Evolutionary conservation across 1,140 invertebrate species (phyloP).

Genomic region (Hestina assimilis): DNA sequence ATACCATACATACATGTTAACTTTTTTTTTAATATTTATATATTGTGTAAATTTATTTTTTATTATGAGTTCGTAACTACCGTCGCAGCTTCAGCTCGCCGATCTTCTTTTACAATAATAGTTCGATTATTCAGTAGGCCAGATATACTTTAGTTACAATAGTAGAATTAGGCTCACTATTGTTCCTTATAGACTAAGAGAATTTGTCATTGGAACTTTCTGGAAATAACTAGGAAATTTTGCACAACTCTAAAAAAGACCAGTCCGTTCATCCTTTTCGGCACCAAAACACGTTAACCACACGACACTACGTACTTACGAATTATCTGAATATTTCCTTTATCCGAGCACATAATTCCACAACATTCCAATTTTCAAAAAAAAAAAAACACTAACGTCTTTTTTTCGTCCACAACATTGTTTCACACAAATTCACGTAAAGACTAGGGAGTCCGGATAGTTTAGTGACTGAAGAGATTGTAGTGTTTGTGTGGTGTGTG

Average conservation of each 20-base stretch:
- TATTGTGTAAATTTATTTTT: conserved; percentile 68
- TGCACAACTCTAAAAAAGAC: conserved; percentile 42
- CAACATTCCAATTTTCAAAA: conserved; percentile 33
- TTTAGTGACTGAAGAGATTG: conserved; percentile 51
- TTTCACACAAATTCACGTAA: conserved; percentile 59
- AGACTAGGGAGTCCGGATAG: conserved; percentile 69
- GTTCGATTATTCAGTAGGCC: conserved; percentile 72
- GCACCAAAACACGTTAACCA: conserved; percentile 26
- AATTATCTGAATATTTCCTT: conserved; percentile 34
- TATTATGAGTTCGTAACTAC: conserved; percentile 58
- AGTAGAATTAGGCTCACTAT: conserved; percentile 68
- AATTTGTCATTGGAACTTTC: conserved; percentile 58
- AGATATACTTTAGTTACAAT: conserved; percentile 61
- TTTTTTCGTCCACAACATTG: conserved; percentile 33
- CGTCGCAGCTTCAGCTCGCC: conserved; percentile 39
- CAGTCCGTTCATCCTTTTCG: conserved; percentile 27
- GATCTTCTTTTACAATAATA: conserved; percentile 54
- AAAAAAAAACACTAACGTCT: conserved; percentile 37
- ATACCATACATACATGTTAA: conserved; percentile 71
- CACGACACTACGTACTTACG: conserved; percentile 49
- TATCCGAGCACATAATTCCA: conserved; percentile 41
- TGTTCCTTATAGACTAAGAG: conserved; percentile 55
- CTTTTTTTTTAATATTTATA: conserved; percentile 61
- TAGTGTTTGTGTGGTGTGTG: conserved; percentile 61
- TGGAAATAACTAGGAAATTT: conserved; percentile 54